A percentile compares a stretch with the other conserved stretches of the same genome.
phyloP scores from a whole-genome alignment of 2,113 vertebrate species.

The Grantiella picta region DNA sequence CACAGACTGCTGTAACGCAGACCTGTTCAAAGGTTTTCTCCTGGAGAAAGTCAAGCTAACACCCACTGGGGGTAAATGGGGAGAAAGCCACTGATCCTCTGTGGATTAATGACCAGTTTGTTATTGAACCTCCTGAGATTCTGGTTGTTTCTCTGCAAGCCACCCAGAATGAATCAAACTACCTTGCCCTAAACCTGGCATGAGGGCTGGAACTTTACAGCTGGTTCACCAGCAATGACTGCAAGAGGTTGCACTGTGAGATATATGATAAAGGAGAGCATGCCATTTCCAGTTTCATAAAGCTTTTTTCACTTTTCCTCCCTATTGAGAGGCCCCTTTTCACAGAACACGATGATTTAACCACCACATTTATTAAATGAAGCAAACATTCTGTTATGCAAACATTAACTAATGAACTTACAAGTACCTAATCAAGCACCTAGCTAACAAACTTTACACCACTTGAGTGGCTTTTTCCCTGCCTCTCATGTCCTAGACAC shows the following conservation, averaged over 20 bases:
- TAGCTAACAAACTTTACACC: background rate
- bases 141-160: background rate
- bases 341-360: background rate
- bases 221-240: background rate
- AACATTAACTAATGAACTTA: background rate
- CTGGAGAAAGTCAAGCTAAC: rapidly evolving
- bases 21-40: background rate
- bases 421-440: background rate
- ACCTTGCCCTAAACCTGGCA: background rate
- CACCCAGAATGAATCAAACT: background rate
- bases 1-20: rapidly evolving
- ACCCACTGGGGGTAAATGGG: background rate
- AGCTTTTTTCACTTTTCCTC: background rate
- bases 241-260: background rate
- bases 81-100: background rate
- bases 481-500: background rate
- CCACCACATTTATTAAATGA: background rate
- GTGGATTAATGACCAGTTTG: background rate
- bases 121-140: background rate
- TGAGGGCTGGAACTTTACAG: background rate
- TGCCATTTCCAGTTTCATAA: background rate
- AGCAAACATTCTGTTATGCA: background rate
- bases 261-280: background rate
- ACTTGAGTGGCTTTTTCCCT: background rate
- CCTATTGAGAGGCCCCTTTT: background rate